Base-by-base conservation (phyloP, 1,140 invertebrate species). In the Scaptomyza hsui region DNA sequence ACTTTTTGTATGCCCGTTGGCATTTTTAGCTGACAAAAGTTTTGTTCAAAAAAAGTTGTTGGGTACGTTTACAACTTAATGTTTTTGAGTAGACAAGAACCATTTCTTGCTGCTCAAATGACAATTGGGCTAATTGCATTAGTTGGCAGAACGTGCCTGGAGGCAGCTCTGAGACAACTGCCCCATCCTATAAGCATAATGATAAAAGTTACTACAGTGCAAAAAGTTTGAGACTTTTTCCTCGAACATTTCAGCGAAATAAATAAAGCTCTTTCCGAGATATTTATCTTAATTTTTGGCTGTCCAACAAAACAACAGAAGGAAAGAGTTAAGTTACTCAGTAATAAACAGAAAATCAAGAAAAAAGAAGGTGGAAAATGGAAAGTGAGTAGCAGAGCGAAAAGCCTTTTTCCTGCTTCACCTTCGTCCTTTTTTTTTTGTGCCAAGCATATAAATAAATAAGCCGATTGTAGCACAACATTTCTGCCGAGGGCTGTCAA, bases 101-200 rank as follows among this genome's bases (percentile, higher is more conserved):
- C n/a, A 39, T 19, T 19, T 35, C 7, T 21, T 64, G 70, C 62
- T 88, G 79, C 59, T 59, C 55, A 81, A 78, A 88, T 86, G 82
- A 86, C 82, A 88, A 86, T 86, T 86, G 82, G 71, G 68, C 82
- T 86, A 88, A 86, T 86, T 86, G 82, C 82, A 75, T 78, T 78
- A 72, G 65, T 82, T 72, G 49, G 57, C 56, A 56, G 60, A 39
- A 65, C 80, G 80, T 78, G 78, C 67, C 62, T 48, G 26, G 52
- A 13, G 53, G 49, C 56, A 55, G 42, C 59, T 47, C 61, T 29
- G 51, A 61, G 65, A 15, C 73, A 45, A 45, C 37, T 26, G 62
- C 44, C 16, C 47, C 70, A 48, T 71, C 48, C 71, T 55, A 51
- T 55, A 60, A 55, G 56, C 69, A 81, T 81, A 72, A 82, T 75